Percentiles rank a stretch among this genome's conserved stretches.
These are phyloP conservation scores for Capitulum mitella DNA, from an alignment of 2,888 invertebrate genomes.

Conservation along the genomic window DNA sequence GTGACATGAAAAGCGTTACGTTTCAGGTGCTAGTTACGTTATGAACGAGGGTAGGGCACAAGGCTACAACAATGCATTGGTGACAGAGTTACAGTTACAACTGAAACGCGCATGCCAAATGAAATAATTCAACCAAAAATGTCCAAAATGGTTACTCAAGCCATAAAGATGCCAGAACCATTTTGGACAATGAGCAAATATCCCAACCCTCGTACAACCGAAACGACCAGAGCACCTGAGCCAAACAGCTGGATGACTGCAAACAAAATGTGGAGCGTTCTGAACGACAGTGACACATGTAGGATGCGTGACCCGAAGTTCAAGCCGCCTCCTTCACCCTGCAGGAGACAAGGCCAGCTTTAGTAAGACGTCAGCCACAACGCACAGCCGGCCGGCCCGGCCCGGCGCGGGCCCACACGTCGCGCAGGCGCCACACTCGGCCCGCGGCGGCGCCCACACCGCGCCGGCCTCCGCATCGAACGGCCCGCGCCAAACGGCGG, in stretches of 20 bases:
- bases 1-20: too few species aligned
- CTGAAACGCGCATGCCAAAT: not conserved
- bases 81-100: too few species aligned
- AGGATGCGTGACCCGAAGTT: not conserved
- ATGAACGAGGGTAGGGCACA: not conserved
- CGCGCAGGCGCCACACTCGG: too few species aligned
- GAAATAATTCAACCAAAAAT: not conserved
- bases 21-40: constrained; percentile 13
- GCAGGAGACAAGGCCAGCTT: constrained; percentile 17
- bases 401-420: too few species aligned
- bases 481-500: not conserved
- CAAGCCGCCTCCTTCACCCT: constrained; percentile 2
- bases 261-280: not conserved
- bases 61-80: too few species aligned
- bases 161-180: not conserved
- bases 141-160: not conserved
- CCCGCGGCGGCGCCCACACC: too few species aligned
- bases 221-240: not conserved
- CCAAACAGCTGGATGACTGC: not conserved
- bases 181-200: not conserved
- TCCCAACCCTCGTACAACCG: constrained; percentile 4
- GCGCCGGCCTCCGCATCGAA: not conserved
- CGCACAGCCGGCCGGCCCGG: too few species aligned
- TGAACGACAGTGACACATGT: constrained; percentile 23
- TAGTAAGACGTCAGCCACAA: not conserved